Percentiles rank a stretch among this genome's conserved stretches.
phyloP scores from a whole-genome alignment of 2,113 vertebrate species.

The Phaethon lepturus region DNA sequence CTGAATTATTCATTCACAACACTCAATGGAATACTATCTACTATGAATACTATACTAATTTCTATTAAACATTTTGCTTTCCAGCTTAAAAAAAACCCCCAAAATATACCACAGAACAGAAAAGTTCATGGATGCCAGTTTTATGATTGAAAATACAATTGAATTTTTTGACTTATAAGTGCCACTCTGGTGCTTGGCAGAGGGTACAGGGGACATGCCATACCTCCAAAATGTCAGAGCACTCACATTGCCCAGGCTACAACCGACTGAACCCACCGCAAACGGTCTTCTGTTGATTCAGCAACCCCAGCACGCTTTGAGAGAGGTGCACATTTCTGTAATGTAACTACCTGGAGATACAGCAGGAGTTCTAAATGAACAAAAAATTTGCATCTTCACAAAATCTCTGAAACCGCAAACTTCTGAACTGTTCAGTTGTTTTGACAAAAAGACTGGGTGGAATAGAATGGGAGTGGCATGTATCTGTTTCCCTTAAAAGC shows the following conservation, averaged over 20 bases:
- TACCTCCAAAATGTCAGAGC: not conserved
- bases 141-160: not conserved
- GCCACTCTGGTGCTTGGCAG: not conserved
- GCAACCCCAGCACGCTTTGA: rapidly evolving
- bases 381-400: not conserved
- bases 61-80: not conserved
- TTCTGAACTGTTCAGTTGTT: not conserved
- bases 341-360: not conserved
- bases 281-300: not conserved
- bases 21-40: not conserved
- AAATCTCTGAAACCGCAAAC: not conserved
- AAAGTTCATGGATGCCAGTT: not conserved
- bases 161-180: not conserved
- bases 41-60: not conserved
- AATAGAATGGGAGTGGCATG: not conserved
- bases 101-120: not conserved
- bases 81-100: not conserved
- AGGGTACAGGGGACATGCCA: not conserved
- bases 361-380: not conserved
- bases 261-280: not conserved
- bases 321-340: not conserved
- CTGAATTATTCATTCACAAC: too few relatives aligned
- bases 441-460: not conserved
- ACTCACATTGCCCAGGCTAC: not conserved
- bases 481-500: not conserved